Evolutionary conservation across 2,113 vertebrate genomes (phyloP), one percentile per base, ranked within the genome.

Genomic region (Megatriorchis doriae): DNA sequence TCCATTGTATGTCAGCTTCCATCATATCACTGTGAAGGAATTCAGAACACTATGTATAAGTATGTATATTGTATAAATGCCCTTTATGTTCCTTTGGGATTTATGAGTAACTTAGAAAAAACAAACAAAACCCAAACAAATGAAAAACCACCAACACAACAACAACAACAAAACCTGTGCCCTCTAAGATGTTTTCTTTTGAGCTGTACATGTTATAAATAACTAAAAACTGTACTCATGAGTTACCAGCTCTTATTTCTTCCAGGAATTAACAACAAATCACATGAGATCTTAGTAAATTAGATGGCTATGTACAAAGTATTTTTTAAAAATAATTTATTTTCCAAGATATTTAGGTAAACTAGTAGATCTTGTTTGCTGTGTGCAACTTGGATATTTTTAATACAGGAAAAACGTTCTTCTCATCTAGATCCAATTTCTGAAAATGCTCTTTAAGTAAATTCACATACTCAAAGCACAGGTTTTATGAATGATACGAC

Each of bases 401-500:
- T 80, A 47, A 34, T 32, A 36, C 4, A 48, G 9, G 15, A 56
- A 62, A 52, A 68, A 27, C 4, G 2, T 21, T 78, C 75, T 81
- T 66, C 3, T 81, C 1, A 63, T 67, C 18, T 59, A 55, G 18
- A 52, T 63, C 1, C 1, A 31, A 5, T 56, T 82, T 77, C 13
- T 90, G 27, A 52, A 72, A 80, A 81, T 19, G 13, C 2, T 68
- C 9, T 47, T 16, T 17, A 74, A 73, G 19, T 83, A 36, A 81
- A 70, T 18, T 61, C 2, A 16, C 0, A 1, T 34, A 43, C 1
- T 63, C 3, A 34, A 18, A 34, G 21, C 19, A 66, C 11, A 34
- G 1, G 4, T 70, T 43, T 71, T 59, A 20, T 66, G 42, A 70
- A 55, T 61, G 6, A 5, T 11, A 27, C 11, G 4, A 17, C 7